Evolutionary conservation across 2,113 vertebrate species (phyloP), one percentile per base, ranked within the genome.

Genomic region (Acrocephalus kingi): DNA sequence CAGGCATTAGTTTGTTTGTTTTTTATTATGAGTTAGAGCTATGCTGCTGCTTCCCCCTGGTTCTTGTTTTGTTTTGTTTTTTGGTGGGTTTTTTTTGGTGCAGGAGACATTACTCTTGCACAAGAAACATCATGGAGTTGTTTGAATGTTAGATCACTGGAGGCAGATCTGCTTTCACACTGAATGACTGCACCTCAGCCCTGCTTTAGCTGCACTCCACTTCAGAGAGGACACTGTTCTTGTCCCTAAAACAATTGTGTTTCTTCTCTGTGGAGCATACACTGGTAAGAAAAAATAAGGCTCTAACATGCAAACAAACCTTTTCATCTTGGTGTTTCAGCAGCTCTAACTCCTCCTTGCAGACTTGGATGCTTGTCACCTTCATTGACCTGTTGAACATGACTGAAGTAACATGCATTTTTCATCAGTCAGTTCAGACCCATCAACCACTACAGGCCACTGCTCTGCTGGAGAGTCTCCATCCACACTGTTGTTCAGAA

Each of bases 171-270:
- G 43, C 61, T 41, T 58, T 46, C 43, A 13, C 39, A 22, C 0
- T 6, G 15, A 54, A 39, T 0, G 0, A 59, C 1, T 0, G 1
- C 52, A 12, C 25, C 28, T 43, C 31, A 39, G 58, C 39, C 27
- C 49, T 25, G 28, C 52, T 48, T 51, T 20, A 43, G 66, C 49
- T 39, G 18, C 67, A 12, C 30, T 27, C 33, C 25, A 6, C 49
- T 58, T 35, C 0, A 0, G 56, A 59, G 7, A 33, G 9, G 19
- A 33, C 33, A 69, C 1, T 1, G 11, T 13, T 72, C 35, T 14
- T 35, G 10, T 55, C 39, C 27, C 74, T 55, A 16, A 39, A 79
- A 35, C 39, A 51, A 73, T 9, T 0, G 0, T 4, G 1, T 33
- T 83, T 59, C 41, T 62, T 56, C 35, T 72, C 48, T 52, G 41